phyloP scores from a whole-genome alignment of 2,113 vertebrate species.

The Hydrochoerus hydrochaeris region DNA sequence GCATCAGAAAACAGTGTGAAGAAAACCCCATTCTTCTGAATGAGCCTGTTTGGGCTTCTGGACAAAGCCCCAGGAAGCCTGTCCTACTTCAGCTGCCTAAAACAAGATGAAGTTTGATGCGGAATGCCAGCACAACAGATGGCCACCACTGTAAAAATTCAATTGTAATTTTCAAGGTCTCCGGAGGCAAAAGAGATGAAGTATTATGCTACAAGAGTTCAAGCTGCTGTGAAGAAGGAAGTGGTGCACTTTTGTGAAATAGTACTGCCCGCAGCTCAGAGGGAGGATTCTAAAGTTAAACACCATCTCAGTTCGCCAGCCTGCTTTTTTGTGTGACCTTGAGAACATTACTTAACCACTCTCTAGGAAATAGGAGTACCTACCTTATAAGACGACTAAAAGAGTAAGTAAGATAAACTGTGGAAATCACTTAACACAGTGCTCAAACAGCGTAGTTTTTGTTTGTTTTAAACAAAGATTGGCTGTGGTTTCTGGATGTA shows the following conservation, averaged over 20 bases:
- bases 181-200: constrained; percentile 15
- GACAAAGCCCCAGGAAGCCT: background rate
- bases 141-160: constrained; percentile 37
- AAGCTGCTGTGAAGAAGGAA: constrained; percentile 2
- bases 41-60: background rate
- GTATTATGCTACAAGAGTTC: constrained; percentile 33
- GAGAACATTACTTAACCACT: background rate
- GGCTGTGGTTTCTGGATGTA: background rate
- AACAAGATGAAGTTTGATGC: background rate
- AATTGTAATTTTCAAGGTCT: constrained; percentile 64
- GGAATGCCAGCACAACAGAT: constrained; percentile 60
- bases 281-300: background rate
- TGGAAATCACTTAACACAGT: background rate
- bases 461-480: background rate
- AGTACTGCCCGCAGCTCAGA: background rate
- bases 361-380: background rate
- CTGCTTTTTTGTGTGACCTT: background rate
- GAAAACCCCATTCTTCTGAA: background rate
- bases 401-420: background rate
- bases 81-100: constrained; percentile 18
- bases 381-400: background rate
- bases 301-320: background rate
- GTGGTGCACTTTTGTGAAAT: background rate
- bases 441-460: background rate
- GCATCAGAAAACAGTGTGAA: background rate